These are phyloP conservation scores for Vimba vimba DNA, from an alignment of 2,113 vertebrate genomes.

Conservation along the genomic window DNA sequence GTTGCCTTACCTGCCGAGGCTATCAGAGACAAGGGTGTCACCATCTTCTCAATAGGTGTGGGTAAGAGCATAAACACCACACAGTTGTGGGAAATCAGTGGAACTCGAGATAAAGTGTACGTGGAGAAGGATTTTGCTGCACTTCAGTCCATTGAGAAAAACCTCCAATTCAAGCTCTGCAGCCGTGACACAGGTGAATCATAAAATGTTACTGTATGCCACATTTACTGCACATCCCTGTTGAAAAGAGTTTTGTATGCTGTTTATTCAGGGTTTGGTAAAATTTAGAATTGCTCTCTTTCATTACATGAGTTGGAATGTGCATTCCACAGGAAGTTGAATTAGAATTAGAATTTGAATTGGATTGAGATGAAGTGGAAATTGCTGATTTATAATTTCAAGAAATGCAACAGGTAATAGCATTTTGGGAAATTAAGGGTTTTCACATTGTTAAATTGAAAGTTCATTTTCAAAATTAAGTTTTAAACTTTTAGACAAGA, in stretches of 20 bases:
- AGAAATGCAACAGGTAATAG: background rate
- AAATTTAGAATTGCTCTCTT: background rate
- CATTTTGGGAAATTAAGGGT: background rate
- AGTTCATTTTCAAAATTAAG: background rate
- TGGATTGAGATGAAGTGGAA: background rate
- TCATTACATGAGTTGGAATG: background rate
- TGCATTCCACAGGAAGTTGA: background rate
- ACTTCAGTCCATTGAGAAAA: slow-evolving; percentile 74
- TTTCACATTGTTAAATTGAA: background rate
- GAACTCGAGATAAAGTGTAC: slow-evolving; percentile 68
- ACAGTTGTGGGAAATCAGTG: slow-evolving; percentile 82
- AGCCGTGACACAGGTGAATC: slow-evolving; percentile 71
- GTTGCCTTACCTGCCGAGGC: slow-evolving; percentile 70
- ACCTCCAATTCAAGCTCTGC: slow-evolving; percentile 80
- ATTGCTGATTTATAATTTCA: background rate
- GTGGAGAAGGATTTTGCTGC: slow-evolving; percentile 74
- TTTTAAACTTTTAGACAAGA: background rate
- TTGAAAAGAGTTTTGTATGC: background rate
- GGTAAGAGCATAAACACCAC: slow-evolving; percentile 65
- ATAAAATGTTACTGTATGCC: background rate
- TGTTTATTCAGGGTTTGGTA: background rate
- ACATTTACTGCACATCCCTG: background rate
- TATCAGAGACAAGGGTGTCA: slow-evolving; percentile 76
- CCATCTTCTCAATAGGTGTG: slow-evolving; percentile 81
- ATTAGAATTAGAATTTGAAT: background rate